phyloP scores from a whole-genome alignment of 2,113 vertebrate species.

The Tetrax tetrax region DNA sequence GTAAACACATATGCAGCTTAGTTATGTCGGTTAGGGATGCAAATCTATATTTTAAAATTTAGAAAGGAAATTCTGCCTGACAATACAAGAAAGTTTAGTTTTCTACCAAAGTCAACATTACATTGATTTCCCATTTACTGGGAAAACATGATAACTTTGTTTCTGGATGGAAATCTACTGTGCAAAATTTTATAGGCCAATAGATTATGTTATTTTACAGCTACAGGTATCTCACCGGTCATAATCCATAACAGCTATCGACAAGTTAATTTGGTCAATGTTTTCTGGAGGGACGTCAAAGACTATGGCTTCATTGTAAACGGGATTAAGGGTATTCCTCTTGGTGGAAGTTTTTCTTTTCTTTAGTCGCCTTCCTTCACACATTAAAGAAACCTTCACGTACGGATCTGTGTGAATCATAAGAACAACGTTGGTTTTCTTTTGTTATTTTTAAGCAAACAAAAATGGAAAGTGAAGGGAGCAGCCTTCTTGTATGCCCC shows the following conservation, averaged over 20 bases:
- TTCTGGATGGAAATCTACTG: not conserved
- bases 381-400: conserved; percentile 98
- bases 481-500: not conserved
- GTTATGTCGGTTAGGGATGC: not conserved
- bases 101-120: not conserved
- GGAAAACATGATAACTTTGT: not conserved
- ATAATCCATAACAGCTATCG: conserved; percentile 99
- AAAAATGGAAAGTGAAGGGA: not conserved
- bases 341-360: conserved; percentile 99
- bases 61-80: not conserved
- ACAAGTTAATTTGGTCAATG: conserved; percentile 97
- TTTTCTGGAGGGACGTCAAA: conserved; percentile 97
- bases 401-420: conserved; percentile 88
- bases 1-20: not conserved
- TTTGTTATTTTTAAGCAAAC: conserved; percentile 11
- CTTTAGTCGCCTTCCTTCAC: conserved; percentile 93
- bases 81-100: not conserved
- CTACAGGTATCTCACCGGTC: conserved; percentile 89
- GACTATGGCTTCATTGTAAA: conserved; percentile 99
- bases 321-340: conserved; percentile 95
- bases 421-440: conserved; percentile 4
- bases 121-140: not conserved
- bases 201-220: conserved; percentile 67
- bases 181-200: not conserved
- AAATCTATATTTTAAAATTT: not conserved